A percentile compares a stretch with the other conserved stretches of the same genome.
Evolutionary conservation across 1,140 invertebrate species (phyloP).

Genomic region (Pseudomyrmex gracilis): DNA sequence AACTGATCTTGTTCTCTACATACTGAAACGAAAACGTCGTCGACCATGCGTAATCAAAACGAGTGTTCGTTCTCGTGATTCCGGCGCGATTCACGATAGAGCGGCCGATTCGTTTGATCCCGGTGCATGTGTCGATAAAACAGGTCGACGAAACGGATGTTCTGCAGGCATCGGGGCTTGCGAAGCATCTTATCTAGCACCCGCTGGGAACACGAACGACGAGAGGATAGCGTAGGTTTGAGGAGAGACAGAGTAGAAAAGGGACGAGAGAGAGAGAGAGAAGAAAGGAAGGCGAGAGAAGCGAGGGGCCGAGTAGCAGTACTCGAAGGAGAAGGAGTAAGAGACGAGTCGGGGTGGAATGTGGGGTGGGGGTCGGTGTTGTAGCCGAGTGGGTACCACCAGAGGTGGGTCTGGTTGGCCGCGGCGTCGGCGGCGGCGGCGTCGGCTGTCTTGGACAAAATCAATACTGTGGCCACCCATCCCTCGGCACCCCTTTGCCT

Average conservation of each 20-base stretch:
- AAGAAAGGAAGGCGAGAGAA: constrained; percentile 28
- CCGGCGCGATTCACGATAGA: not conserved
- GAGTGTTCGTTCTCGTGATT: constrained; percentile 12
- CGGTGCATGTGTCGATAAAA: constrained; percentile 38
- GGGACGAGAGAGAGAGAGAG: constrained; percentile 12
- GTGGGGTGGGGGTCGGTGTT: constrained; percentile 80
- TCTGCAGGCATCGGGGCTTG: constrained; percentile 43
- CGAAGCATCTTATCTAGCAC: constrained; percentile 71
- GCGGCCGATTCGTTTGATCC: constrained; percentile 30
- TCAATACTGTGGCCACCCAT: constrained; percentile 85
- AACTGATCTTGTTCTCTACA: not conserved
- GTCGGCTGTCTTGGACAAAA: constrained; percentile 85
- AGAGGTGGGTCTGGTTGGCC: constrained; percentile 85
- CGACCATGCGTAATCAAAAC: not conserved
- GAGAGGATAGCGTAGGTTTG: constrained; percentile 42
- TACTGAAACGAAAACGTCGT: not conserved
- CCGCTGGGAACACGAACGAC: constrained; percentile 57
- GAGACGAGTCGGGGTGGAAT: constrained; percentile 70
- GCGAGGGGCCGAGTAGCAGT: constrained; percentile 58
- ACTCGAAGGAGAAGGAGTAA: constrained; percentile 62
- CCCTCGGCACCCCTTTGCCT: constrained; percentile 74
- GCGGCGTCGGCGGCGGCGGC: constrained; percentile 81
- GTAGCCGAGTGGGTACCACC: constrained; percentile 84
- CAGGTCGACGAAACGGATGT: constrained; percentile 49
- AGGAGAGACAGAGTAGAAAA: constrained; percentile 36